Percentiles rank a stretch among this genome's conserved stretches.
Conservation (phyloP, 2,797 vertebrate genomes). For the Pangasius macronema region DNA sequence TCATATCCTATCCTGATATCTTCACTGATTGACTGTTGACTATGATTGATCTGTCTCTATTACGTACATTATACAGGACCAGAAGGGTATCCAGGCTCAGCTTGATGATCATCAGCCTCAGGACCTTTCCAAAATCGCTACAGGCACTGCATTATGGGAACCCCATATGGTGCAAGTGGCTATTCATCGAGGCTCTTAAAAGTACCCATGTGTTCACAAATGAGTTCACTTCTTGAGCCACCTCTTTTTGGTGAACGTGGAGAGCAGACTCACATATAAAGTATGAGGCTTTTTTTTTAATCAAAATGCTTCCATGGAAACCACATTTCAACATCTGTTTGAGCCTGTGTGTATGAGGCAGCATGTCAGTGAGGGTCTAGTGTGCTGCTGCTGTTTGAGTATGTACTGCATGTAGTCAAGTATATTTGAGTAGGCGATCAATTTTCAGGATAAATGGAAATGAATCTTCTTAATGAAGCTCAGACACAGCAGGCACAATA, state of each 20-base stretch:
- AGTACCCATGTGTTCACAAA: background rate
- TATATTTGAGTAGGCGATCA: background rate
- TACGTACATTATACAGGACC: background rate
- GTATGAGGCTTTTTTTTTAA: background rate
- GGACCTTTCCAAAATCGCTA: conserved; percentile 3
- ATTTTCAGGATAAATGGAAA: conserved; percentile 3
- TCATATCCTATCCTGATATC: background rate
- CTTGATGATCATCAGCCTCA: background rate
- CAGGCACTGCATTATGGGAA: background rate
- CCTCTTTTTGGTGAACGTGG: background rate
- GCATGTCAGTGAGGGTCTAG: conserved; percentile 3
- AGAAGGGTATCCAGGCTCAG: background rate
- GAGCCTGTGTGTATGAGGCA: background rate
- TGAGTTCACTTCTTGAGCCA: background rate
- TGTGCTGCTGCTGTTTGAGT: background rate
- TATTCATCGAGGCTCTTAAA: background rate
- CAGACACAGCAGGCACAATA: conserved; percentile 3
- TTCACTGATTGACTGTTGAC: background rate
- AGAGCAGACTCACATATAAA: conserved; percentile 5
- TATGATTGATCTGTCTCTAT: background rate
- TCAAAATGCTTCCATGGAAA: conserved; percentile 4
- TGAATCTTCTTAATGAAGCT: background rate
- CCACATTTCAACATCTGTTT: conserved; percentile 17
- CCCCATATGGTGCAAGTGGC: conserved; percentile 5
- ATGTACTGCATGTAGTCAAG: conserved; percentile 7